phyloP scores from a whole-genome alignment of 2,888 invertebrate species.

The Lycocerus yunnanus region DNA sequence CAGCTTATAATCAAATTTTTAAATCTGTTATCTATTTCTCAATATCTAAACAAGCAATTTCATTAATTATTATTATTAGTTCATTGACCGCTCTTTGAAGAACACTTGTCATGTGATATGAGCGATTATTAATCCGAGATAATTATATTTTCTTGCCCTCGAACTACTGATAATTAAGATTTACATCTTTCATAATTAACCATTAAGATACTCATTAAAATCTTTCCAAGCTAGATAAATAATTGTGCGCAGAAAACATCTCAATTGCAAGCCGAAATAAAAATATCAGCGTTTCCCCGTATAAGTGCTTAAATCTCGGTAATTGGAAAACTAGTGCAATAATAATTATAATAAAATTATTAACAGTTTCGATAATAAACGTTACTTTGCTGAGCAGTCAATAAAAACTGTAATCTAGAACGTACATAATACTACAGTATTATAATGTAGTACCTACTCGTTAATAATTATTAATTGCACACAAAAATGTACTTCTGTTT shows the following conservation, averaged over 20 bases:
- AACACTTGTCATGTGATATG: constrained; percentile 46
- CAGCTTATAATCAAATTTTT: not conserved
- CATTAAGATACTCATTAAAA: constrained; percentile 36
- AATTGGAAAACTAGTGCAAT: not conserved
- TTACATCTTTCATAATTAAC: constrained; percentile 36
- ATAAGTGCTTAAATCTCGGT: not conserved
- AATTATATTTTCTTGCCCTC: constrained; percentile 47
- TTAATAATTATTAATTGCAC: too few relatives aligned
- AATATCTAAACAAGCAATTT: constrained; percentile 19
- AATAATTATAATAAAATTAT: too few relatives aligned
- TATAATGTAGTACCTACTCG: too few relatives aligned
- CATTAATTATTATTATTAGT: constrained; percentile 24
- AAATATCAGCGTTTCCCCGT: not conserved
- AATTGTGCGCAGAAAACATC: not conserved
- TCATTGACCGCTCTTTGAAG: constrained; percentile 29
- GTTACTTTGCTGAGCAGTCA: not conserved
- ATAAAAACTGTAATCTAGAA: not conserved
- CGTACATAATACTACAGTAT: too few relatives aligned
- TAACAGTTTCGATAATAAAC: not conserved
- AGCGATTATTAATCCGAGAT: constrained; percentile 46
- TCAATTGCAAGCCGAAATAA: not conserved
- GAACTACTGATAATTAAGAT: constrained; percentile 41
- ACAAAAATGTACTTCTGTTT: too few relatives aligned
- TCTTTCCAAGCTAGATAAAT: constrained; percentile 17
- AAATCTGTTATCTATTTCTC: not conserved